phyloP scores from a whole-genome alignment of 2,797 vertebrate genomes.

The Spinibarbus caldwelli region DNA sequence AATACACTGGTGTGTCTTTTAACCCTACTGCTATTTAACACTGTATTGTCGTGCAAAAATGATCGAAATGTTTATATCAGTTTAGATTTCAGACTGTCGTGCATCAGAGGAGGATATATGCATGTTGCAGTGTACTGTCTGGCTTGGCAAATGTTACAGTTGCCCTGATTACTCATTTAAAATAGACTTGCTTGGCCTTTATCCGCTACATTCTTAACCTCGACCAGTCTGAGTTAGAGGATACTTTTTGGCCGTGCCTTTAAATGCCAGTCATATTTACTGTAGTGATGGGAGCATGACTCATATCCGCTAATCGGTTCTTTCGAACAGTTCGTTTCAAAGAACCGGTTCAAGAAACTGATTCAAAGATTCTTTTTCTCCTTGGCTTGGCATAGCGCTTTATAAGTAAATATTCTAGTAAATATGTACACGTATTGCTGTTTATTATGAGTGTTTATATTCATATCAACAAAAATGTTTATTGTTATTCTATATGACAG shows the following conservation, averaged over 20 bases:
- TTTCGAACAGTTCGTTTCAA: background rate
- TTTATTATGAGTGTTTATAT: background rate
- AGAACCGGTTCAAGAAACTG: background rate
- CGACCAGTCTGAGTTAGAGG: constrained; percentile 7
- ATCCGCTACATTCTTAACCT: constrained; percentile 31
- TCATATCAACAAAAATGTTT: background rate
- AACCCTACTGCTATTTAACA: background rate
- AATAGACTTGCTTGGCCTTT: constrained; percentile 32
- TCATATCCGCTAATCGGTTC: background rate
- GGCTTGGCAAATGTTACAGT: constrained; percentile 18
- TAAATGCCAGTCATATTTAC: constrained; percentile 15
- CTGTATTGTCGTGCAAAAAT: background rate
- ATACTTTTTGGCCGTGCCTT: background rate
- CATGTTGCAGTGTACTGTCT: background rate
- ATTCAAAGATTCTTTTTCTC: background rate
- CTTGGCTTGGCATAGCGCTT: background rate
- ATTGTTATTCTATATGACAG: background rate
- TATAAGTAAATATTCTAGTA: background rate
- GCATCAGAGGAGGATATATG: background rate
- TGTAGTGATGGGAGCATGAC: background rate
- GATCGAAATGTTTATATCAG: background rate
- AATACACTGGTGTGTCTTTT: constrained; percentile 37
- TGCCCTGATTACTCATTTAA: constrained; percentile 11
- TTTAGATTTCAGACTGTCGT: background rate
- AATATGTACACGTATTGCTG: background rate